Evolutionary conservation across 1,140 invertebrate species (phyloP), one percentile per base, ranked within the genome.

Genomic region (Lepidurus apus): DNA sequence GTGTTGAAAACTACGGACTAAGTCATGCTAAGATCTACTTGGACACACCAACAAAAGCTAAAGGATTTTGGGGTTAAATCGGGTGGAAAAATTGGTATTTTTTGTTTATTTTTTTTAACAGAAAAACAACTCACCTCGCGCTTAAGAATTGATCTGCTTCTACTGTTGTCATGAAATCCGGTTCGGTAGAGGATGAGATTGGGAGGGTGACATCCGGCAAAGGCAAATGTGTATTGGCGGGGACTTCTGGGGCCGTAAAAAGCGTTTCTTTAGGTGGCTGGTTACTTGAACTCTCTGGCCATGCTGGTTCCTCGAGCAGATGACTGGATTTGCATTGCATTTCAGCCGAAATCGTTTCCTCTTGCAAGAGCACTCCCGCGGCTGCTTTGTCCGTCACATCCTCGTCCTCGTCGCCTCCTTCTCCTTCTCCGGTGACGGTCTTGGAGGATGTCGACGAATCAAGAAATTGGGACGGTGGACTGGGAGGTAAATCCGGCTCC

Each of bases 141-240:
- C 92, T 94, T 77, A 93, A 87, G 81, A 93, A 86, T 86, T 92
- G 90, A 83, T 94, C 92, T n/a, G 92, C 92, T 83, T 94, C 93
- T 82, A 91, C 91, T n/a, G 91, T 89, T 73, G 92, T 93, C 91
- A 93, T 93, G 21, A 90, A 89, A 83, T 92, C 91, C 13, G 90
- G 88, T n/a, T 74, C 73, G 21, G 43, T 17, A 42, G 74, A 34
- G 13, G 13, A 7, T 21, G n/a, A 65, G 13, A 21, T 65, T 65
- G 9, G 53, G 6, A 9, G 9, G 17, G 21, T 65, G 17, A 65
- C 13, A n/a, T 65, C 53, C 53, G 53, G 53, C 53, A 1, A 13
- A 21, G 53, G 53, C 53, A 21, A 17, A 17, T 65, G 53, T 21
- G 17, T 13, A 65, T 65, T 65, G 9, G 53, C 13, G 17, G 53